Evolutionary conservation across 2,888 invertebrate species (phyloP), one percentile per base, ranked within the genome.

Genomic region (Poecilobothrus nobilitatus): DNA sequence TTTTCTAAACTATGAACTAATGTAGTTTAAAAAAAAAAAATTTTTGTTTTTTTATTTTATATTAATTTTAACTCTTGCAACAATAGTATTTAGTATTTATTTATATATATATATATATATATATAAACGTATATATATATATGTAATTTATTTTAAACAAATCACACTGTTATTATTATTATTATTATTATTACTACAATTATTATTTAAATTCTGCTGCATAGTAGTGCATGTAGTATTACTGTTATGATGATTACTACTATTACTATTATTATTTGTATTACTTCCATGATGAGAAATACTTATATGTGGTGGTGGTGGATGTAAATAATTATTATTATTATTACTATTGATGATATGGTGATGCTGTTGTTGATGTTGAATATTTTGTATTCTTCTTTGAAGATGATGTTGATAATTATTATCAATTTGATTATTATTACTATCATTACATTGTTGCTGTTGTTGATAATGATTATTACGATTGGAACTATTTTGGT

Each of bases 111-210:
- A 34, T 67, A 63, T 66, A 69, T 37, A 66, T 37, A 70, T 70
- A 68, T 69, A 73, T 74, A 73, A 73, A 73, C 71, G 68, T 73
- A 73, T 41, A 5, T 41, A 12, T 41, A 15, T 41, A 15, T 65
- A 68, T 70, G 4, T 70, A 68, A 41, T 69, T 71, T 72, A 74
- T 72, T 74, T 74, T 70, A 74, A 73, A 71, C 74, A 73, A 71
- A 74, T 74, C 63, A 74, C 74, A 73, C 74, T 73, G 69, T 69
- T 72, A 69, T 69, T 69, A 69, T 68, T 72, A 68, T 69, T 69
- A 69, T 69, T 69, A 69, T 68, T 72, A 68, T 69, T 69, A 69
- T 68, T 72, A 68, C 68, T 69, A 68, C 62, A 72, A 68, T 67
- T 69, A 68, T 53, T 68, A 63, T 66, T 68, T 68, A 67, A 69